phyloP scores from a whole-genome alignment of 2,113 vertebrate genomes.

The Himantopus leucocephalus region DNA sequence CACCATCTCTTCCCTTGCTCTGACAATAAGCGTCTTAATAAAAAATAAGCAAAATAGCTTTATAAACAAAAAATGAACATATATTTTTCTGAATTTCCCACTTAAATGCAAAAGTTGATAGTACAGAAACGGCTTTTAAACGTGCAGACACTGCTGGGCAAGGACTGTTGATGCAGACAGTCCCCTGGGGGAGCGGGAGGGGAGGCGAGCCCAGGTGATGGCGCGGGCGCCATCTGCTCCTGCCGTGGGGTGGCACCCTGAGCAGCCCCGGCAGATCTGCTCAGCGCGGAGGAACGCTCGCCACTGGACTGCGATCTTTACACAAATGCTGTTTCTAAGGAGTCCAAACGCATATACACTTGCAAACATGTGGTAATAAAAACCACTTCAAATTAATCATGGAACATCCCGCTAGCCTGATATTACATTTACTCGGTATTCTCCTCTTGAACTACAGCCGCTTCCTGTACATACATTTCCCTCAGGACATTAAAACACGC shows the following conservation, averaged over 20 bases:
- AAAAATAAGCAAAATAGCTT: neutral
- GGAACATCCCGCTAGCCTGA: neutral
- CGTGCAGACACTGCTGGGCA: no score
- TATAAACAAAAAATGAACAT: neutral
- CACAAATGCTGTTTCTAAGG: neutral
- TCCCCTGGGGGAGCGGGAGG: accelerated
- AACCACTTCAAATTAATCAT: accelerated
- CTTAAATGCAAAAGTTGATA: no score
- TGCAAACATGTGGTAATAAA: neutral
- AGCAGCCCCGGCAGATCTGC: neutral
- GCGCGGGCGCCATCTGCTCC: no score
- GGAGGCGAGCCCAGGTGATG: neutral
- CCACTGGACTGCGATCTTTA: accelerated
- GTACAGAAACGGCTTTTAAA: neutral
- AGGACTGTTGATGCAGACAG: neutral
- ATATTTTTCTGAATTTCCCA: neutral
- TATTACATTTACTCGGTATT: neutral
- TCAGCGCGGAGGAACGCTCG: accelerated
- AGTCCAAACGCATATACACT: accelerated
- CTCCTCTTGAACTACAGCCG: neutral
- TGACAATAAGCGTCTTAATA: no score
- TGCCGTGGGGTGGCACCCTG: neutral
- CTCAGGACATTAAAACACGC: neutral
- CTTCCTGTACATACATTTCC: neutral
- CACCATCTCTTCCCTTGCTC: neutral